Evolutionary conservation across 2,888 invertebrate species (phyloP).

Genomic region (Lypha dubia): DNA sequence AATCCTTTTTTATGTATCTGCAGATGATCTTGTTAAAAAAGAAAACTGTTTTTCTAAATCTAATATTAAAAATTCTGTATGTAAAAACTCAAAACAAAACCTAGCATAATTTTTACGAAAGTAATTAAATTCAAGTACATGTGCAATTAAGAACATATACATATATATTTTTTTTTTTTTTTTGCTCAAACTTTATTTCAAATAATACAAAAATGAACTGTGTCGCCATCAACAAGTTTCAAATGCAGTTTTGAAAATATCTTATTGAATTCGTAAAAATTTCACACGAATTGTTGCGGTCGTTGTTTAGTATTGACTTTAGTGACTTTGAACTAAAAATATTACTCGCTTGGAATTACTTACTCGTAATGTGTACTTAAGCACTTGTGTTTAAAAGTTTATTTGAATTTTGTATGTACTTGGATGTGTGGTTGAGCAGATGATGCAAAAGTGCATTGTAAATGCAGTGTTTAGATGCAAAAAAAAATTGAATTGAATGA

Average conservation of each 20-base stretch:
- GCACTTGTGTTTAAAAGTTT: slow-evolving; percentile 7
- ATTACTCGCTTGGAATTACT: slow-evolving; percentile 45
- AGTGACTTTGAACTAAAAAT: slow-evolving; percentile 63
- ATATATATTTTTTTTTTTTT: too few relatives aligned
- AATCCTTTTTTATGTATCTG: neutral
- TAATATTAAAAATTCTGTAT: neutral
- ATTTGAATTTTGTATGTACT: slow-evolving; percentile 10
- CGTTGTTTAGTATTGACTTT: slow-evolving; percentile 17
- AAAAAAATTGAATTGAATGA: neutral
- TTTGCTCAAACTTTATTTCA: neutral
- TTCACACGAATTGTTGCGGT: slow-evolving; percentile 52
- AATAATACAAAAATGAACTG: neutral
- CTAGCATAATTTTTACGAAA: slow-evolving; percentile 7
- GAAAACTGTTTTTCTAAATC: too few relatives aligned
- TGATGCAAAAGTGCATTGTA: slow-evolving; percentile 1
- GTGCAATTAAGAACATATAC: slow-evolving; percentile 13
- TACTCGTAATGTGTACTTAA: slow-evolving; percentile 10
- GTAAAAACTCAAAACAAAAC: neutral
- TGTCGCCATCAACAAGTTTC: slow-evolving; percentile 17
- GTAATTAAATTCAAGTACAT: slow-evolving; percentile 47
- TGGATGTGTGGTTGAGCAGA: slow-evolving; percentile 42
- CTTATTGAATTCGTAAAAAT: slow-evolving; percentile 23
- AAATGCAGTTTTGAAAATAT: slow-evolving; percentile 25
- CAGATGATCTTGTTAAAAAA: slow-evolving; percentile 4
- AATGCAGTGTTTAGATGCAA: neutral